These are phyloP conservation scores for Chrysolina haemoptera DNA, from an alignment of 2,888 invertebrate genomes.

Conservation along the genomic window DNA sequence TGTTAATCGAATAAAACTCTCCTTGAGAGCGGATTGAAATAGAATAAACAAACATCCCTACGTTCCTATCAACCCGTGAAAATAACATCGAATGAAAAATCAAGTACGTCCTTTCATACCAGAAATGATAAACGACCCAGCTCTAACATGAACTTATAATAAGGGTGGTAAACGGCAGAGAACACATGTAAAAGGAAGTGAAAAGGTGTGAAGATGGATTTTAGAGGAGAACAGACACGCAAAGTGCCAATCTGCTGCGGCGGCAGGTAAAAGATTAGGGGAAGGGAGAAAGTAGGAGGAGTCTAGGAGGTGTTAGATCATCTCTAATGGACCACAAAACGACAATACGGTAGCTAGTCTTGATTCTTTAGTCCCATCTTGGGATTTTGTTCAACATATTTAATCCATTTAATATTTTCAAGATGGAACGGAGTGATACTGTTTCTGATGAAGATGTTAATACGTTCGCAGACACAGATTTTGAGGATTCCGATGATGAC, in stretches of 20 bases:
- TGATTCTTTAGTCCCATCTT: conserved; percentile 37
- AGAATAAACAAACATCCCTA: neutral
- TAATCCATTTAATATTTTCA: neutral
- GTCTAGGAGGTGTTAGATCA: conserved; percentile 64
- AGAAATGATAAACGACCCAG: conserved; percentile 41
- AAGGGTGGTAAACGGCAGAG: conserved; percentile 54
- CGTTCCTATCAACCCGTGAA: conserved; percentile 28
- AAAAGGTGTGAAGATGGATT: conserved; percentile 68
- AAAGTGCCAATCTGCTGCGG: conserved; percentile 69
- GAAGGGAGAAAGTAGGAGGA: conserved; percentile 50
- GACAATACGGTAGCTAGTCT: conserved; percentile 30
- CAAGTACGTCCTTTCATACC: conserved; percentile 40
- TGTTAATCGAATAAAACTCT: too few species aligned
- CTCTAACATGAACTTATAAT: conserved; percentile 46
- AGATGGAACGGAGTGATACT: conserved; percentile 45
- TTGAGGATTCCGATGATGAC: conserved; percentile 58
- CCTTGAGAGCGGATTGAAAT: neutral
- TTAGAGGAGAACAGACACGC: conserved; percentile 67
- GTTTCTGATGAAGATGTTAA: conserved; percentile 50
- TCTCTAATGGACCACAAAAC: conserved; percentile 64
- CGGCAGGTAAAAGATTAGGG: conserved; percentile 45
- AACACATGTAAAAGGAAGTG: conserved; percentile 61
- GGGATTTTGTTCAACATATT: conserved; percentile 22
- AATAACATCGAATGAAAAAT: conserved; percentile 41
- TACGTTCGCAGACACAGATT: conserved; percentile 33